phyloP scores from a whole-genome alignment of 2,797 vertebrate species.

The Cheirogaleus major region DNA sequence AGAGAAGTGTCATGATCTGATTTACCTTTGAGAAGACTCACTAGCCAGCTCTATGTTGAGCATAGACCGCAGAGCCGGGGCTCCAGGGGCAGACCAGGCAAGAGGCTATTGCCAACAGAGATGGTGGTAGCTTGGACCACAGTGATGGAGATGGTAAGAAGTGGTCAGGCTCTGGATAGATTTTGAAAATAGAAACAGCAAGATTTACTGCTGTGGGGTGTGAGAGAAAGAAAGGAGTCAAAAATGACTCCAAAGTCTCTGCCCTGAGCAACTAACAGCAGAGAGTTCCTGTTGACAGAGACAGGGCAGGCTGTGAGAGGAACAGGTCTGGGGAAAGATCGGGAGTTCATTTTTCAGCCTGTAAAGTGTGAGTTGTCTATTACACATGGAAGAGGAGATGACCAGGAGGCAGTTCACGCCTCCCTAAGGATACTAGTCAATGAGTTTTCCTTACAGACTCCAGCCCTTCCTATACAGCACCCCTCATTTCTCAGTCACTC shows the following conservation, averaged over 20 bases:
- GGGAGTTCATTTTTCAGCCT: not conserved
- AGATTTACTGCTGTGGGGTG: not conserved
- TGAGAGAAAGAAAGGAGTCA: not conserved
- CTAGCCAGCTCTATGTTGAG: not conserved
- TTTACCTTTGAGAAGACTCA: not conserved
- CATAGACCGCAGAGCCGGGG: not conserved
- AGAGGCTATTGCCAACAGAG: not conserved
- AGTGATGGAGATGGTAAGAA: not conserved
- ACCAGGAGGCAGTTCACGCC: not conserved
- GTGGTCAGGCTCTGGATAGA: not conserved
- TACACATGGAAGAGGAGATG: not conserved
- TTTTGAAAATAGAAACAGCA: slow-evolving; percentile 30
- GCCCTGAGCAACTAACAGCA: not conserved
- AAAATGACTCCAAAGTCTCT: not conserved
- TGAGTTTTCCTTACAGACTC: not conserved
- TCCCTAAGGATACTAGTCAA: not conserved
- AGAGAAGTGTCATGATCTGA: not conserved
- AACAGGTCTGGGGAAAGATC: not conserved
- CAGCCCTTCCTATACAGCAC: not conserved
- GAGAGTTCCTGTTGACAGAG: not conserved
- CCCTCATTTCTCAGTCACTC: not conserved
- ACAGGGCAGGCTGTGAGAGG: not conserved
- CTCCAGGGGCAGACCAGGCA: not conserved
- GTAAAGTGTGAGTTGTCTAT: not conserved
- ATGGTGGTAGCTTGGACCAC: not conserved